Base-by-base conservation (phyloP, 2,888 invertebrate genomes). In the Masnerella sp. region DNA sequence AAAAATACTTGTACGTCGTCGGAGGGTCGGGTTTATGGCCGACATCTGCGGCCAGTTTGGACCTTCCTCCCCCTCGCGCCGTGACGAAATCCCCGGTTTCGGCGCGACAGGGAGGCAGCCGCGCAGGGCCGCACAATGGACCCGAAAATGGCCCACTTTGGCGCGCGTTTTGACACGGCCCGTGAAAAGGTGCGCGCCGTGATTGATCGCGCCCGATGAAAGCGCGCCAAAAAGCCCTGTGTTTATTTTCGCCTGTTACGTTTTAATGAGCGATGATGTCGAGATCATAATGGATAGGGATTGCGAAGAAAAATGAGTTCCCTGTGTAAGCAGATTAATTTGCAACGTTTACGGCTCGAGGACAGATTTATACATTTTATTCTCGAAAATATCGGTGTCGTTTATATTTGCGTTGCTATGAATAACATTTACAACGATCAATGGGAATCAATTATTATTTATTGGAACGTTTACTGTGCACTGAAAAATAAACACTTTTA, bases 21-120 rank as follows among this genome's bases (percentile, higher is more conserved):
- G 58, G 70, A 75, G 67, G 71, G 77, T 58, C 64, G 75, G 81
- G 80, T 85, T 84, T 83, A 84, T 80, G 80, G 80, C 78, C 81
- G 84, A 85, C 87, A 87, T 86, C 86, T 85, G 86, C 84, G 86
- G 86, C 80, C 84, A 84, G 85, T 83, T 84, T 83, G 82, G 83
- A 83, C 85, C 84, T 84, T 86, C 84, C n/a, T n/a, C n/a, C n/a
- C n/a, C n/a, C n/a, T n/a, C n/a, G n/a, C 68, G 78, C 83, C 80
- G 85, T 84, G 84, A 86, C 85, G 84, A 85, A 84, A 85, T 80
- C 79, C 76, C 81, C n/a, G n/a, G n/a, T n/a, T n/a, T n/a, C n/a
- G n/a, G n/a, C n/a, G n/a, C n/a, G 81, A 82, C 81, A 75, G 70
- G 73, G 77, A 78, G 80, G 79, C 77, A 78, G 79, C 54, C 45